A percentile compares a stretch with the other conserved stretches of the same genome.
These are phyloP conservation scores for Lucifuga dentata DNA, from an alignment of 2,113 vertebrate genomes.

Conservation along the genomic window DNA sequence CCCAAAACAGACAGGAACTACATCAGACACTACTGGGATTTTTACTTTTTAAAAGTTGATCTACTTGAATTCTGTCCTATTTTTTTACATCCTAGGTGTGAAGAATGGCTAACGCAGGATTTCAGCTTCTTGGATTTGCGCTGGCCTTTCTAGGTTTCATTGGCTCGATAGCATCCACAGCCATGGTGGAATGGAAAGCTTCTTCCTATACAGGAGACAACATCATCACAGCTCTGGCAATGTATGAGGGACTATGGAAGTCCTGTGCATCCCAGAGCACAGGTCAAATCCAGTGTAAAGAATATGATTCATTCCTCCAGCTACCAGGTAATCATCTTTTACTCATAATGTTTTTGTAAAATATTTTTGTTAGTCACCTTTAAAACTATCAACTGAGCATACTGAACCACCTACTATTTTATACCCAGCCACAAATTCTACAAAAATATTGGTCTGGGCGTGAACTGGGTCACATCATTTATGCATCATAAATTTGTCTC, in stretches of 20 bases:
- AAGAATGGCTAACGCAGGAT: slow-evolving; percentile 89
- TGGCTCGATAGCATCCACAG: slow-evolving; percentile 87
- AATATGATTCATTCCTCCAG: slow-evolving; percentile 91
- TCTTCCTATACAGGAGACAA: slow-evolving; percentile 92
- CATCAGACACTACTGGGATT: not conserved
- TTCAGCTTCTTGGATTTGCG: slow-evolving; percentile 90
- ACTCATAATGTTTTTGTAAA: not conserved
- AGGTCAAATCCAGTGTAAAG: slow-evolving; percentile 95
- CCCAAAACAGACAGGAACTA: slow-evolving; percentile 14
- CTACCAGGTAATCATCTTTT: slow-evolving; percentile 83
- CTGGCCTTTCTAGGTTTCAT: slow-evolving; percentile 90
- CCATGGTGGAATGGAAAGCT: slow-evolving; percentile 95
- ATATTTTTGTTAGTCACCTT: not conserved
- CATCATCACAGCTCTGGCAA: slow-evolving; percentile 93
- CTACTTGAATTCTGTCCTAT: not conserved
- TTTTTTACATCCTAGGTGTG: not conserved
- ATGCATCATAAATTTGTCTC: too few relatives aligned
- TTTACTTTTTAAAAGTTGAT: not conserved
- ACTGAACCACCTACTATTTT: not conserved
- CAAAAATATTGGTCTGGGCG: not conserved
- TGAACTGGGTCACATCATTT: not conserved
- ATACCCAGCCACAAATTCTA: not conserved
- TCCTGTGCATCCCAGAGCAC: slow-evolving; percentile 94
- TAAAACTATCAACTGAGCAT: not conserved
- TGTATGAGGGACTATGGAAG: slow-evolving; percentile 96